Evolutionary conservation across 2,797 vertebrate species (phyloP).

Genomic region (Notolabrus celidotus): DNA sequence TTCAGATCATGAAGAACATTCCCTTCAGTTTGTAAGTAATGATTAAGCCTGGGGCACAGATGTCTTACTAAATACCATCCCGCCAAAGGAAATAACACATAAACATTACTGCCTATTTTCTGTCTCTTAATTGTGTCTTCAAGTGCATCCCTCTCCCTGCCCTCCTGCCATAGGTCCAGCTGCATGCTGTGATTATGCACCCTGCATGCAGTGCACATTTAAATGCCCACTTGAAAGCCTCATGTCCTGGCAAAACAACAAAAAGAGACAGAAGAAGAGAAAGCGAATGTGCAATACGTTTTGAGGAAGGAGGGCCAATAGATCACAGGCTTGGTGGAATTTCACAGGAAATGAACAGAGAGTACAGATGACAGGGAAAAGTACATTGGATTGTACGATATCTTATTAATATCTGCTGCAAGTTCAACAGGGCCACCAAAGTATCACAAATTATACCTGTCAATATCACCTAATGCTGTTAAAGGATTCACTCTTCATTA

Average conservation of each 20-base stretch:
- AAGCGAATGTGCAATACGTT: constrained; percentile 2
- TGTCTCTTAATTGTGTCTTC: constrained; percentile 9
- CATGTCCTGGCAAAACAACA: constrained; percentile 30
- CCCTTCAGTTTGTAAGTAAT: constrained; percentile 16
- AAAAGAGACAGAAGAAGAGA: constrained; percentile 7
- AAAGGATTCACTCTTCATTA: too few relatives aligned
- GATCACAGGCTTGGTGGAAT: constrained; percentile 18
- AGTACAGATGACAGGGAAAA: background rate
- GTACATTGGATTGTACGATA: background rate
- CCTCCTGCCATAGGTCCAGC: constrained; percentile 25
- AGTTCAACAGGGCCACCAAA: too few relatives aligned
- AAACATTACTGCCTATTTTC: constrained; percentile 22
- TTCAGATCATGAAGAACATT: constrained; percentile 13
- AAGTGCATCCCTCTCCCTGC: constrained; percentile 24
- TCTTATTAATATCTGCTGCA: too few relatives aligned
- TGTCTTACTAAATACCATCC: constrained; percentile 51
- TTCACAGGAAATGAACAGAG: constrained; percentile 24
- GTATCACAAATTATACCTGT: too few relatives aligned
- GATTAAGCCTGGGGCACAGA: constrained; percentile 51
- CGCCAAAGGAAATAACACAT: constrained; percentile 60
- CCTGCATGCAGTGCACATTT: constrained; percentile 25
- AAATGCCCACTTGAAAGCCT: constrained; percentile 41
- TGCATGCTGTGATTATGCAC: constrained; percentile 22
- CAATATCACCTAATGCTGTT: too few relatives aligned
- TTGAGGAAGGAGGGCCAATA: constrained; percentile 14